Conservation (phyloP, 2,888 invertebrate species). For the Caenorhabditis sp. region DNA sequence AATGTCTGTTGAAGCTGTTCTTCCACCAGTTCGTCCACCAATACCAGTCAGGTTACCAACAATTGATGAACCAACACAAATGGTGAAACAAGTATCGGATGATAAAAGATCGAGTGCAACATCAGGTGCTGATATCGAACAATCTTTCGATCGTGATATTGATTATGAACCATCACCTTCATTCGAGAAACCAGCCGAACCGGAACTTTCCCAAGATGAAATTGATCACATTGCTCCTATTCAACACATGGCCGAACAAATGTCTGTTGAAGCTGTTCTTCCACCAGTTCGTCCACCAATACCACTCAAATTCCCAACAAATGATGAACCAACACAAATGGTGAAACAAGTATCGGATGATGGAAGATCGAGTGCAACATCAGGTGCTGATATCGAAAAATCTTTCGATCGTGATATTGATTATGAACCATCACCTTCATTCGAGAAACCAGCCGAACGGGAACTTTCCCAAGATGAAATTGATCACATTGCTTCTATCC, state of each 20-base stretch:
- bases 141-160: slow-evolving; percentile 28
- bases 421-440: neutral
- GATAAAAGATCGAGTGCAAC: slow-evolving; percentile 16
- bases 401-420: slow-evolving; percentile 11
- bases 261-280: slow-evolving; percentile 14
- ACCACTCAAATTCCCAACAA: no score
- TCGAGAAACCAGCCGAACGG: neutral
- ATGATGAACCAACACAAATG: no score
- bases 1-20: slow-evolving; percentile 4
- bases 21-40: neutral
- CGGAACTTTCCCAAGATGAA: slow-evolving; percentile 46
- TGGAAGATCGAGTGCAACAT: slow-evolving; percentile 20
- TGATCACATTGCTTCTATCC: no score
- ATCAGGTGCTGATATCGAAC: slow-evolving; percentile 38
- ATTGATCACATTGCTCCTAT: slow-evolving; percentile 51
- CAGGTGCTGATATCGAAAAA: slow-evolving; percentile 21
- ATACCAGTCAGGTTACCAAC: neutral
- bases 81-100: neutral
- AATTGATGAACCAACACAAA: neutral
- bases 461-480: no score
- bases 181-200: slow-evolving; percentile 11
- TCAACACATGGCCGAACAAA: slow-evolving; percentile 28
- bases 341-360: neutral
- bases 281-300: no score
- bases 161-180: neutral